Conservation (phyloP, 2,113 vertebrate genomes). For the Bubo bubo region DNA sequence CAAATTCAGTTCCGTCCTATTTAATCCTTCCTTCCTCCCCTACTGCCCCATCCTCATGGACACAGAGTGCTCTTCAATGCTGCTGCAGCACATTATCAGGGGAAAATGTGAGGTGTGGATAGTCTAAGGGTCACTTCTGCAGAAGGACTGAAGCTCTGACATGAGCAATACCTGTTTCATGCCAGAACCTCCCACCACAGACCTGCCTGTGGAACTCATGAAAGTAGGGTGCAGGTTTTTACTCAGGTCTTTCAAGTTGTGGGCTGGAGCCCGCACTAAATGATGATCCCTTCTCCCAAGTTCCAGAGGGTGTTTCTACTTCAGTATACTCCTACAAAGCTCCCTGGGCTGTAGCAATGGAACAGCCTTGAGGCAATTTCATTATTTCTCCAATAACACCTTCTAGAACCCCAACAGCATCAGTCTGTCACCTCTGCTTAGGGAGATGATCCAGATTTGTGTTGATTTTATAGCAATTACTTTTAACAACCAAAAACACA, state of each 20-base stretch:
- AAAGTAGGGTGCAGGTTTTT: not conserved
- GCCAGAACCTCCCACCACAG: not conserved
- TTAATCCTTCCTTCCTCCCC: not conserved
- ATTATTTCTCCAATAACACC: not conserved
- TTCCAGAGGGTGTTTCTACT: not conserved
- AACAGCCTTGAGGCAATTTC: not conserved
- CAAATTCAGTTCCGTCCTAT: not conserved
- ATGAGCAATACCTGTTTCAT: not conserved
- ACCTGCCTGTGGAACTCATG: not conserved
- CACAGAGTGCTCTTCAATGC: rapidly evolving
- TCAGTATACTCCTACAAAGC: not conserved
- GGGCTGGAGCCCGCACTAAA: not conserved
- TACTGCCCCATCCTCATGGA: not conserved
- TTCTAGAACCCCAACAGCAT: not conserved
- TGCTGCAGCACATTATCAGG: not conserved
- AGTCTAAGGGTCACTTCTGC: not conserved
- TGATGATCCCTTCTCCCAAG: not conserved
- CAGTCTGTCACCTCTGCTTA: not conserved
- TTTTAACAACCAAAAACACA: not conserved
- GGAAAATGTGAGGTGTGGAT: not conserved
- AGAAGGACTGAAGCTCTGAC: not conserved
- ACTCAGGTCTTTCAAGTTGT: not conserved
- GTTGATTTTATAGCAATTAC: not conserved
- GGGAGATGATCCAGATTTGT: not conserved
- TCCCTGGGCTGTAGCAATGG: not conserved